Conservation (phyloP, 1,140 invertebrate genomes). For the Ceratina australensis region DNA sequence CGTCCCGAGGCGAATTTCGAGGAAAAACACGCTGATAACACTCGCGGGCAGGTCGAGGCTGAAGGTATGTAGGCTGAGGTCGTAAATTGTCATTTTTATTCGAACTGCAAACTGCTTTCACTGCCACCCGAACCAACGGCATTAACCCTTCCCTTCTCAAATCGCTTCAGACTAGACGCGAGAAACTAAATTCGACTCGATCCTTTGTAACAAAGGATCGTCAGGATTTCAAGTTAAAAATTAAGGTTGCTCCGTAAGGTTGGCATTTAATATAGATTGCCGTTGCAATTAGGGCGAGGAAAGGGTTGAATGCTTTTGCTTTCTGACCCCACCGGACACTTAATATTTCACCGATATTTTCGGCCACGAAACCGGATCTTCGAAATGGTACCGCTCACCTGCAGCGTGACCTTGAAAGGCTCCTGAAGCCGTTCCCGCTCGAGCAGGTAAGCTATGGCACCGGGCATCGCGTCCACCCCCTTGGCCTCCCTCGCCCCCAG, state of each 20-base stretch:
- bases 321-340: not conserved
- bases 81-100: constrained; percentile 57
- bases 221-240: no score
- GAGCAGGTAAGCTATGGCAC: constrained; percentile 91
- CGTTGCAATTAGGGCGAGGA: no score
- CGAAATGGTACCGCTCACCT: constrained; percentile 78
- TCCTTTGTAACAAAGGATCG: no score
- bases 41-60: constrained; percentile 18
- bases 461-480: constrained; percentile 86
- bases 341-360: constrained; percentile 55
- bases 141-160: no score
- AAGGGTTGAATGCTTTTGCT: not conserved
- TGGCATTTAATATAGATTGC: no score
- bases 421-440: constrained; percentile 91
- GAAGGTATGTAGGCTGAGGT: constrained; percentile 57
- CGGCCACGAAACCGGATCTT: constrained; percentile 61
- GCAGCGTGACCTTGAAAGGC: constrained; percentile 92
- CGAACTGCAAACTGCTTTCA: constrained; percentile 52
- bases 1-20: not conserved
- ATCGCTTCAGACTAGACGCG: not conserved
- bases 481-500: constrained; percentile 96
- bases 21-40: constrained; percentile 19
- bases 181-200: not conserved
- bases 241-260: no score
- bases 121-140: constrained; percentile 18